Conservation (phyloP, 2,113 vertebrate genomes). For the Engystomops pustulosus region DNA sequence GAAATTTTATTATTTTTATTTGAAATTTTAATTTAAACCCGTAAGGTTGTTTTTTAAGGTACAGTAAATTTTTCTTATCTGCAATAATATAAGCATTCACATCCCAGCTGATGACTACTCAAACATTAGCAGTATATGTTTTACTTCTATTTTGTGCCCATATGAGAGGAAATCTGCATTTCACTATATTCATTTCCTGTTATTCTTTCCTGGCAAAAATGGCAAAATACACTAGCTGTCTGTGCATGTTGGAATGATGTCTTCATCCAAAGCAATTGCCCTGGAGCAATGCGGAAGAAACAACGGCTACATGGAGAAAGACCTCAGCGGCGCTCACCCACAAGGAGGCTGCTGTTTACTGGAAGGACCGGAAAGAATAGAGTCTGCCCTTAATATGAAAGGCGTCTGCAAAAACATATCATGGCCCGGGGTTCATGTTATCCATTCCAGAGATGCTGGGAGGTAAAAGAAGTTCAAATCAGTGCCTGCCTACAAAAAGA, state of each 20-base stretch:
- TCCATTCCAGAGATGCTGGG: constrained; percentile 82
- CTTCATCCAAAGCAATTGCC: constrained; percentile 71
- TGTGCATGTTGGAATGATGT: constrained; percentile 78
- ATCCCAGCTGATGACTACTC: too few relatives aligned
- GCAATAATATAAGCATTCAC: background rate
- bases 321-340: constrained; percentile 76
- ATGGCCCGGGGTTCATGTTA: constrained; percentile 68
- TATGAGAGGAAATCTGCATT: background rate
- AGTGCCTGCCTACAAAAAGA: background rate
- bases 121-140: too few relatives aligned
- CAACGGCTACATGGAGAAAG: constrained; percentile 75
- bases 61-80: background rate
- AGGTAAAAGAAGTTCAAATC: constrained; percentile 70
- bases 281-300: constrained; percentile 86
- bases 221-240: constrained; percentile 69
- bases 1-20: too few relatives aligned
- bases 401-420: constrained; percentile 69
- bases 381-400: constrained; percentile 78
- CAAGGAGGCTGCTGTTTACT: constrained; percentile 73
- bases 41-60: too few relatives aligned
- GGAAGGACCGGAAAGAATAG: constrained; percentile 77
- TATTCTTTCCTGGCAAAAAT: constrained; percentile 56
- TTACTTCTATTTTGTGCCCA: background rate
- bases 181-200: constrained; percentile 55
- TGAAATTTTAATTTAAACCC: too few relatives aligned